These are phyloP conservation scores for Pegoplata infirma DNA, from an alignment of 2,888 invertebrate species.

Conservation along the genomic window DNA sequence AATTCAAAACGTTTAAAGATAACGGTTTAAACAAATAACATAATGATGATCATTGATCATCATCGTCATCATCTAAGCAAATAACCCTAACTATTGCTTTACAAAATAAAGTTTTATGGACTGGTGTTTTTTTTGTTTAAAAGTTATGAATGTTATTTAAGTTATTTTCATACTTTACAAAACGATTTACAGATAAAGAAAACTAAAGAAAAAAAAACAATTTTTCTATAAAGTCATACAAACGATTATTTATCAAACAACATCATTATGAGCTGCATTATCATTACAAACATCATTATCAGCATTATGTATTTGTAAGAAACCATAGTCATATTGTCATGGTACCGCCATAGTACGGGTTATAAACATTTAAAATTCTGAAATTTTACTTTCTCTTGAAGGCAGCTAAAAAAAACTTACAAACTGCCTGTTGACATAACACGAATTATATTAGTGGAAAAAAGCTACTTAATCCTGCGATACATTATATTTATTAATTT, in stretches of 20 bases:
- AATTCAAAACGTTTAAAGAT: neutral
- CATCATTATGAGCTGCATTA: neutral
- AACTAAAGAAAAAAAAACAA: neutral
- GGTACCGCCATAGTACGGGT: neutral
- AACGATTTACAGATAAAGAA: neutral
- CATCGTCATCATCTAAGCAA: neutral
- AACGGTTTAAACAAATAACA: neutral
- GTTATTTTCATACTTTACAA: neutral
- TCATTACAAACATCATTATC: neutral
- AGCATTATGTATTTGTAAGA: no score
- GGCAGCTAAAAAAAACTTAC: neutral
- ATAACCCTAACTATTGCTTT: no score
- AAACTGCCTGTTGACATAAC: no score
- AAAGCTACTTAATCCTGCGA: no score
- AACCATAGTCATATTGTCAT: conserved; percentile 10
- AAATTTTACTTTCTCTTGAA: conserved; percentile 53
- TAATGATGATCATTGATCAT: no score
- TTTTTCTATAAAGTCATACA: no score
- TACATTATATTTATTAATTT: no score
- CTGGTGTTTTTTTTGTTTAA: neutral
- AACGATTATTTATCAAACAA: neutral
- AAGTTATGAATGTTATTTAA: neutral
- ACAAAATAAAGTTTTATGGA: neutral
- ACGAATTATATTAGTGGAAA: no score
- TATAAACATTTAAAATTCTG: conserved; percentile 40